phyloP scores from a whole-genome alignment of 2,888 invertebrate species.

The Lissonota sp. region DNA sequence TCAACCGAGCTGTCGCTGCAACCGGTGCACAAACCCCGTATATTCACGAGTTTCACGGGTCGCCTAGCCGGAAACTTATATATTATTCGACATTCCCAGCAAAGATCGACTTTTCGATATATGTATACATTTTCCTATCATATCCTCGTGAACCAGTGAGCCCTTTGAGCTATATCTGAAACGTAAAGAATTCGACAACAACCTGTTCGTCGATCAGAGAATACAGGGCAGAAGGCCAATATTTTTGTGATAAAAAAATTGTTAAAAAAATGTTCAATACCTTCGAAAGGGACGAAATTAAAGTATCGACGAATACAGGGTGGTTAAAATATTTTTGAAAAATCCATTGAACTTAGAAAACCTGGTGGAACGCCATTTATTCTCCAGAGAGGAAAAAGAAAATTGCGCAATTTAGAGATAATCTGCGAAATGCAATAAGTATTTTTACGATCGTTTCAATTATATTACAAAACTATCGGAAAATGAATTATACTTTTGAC shows the following conservation, averaged over 20 bases:
- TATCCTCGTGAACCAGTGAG: conserved; percentile 9
- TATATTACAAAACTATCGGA: conserved; percentile 38
- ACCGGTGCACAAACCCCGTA: conserved; percentile 76
- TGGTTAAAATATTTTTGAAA: too few relatives aligned
- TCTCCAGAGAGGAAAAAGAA: neutral
- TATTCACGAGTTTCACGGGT: conserved; percentile 80
- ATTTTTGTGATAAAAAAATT: too few relatives aligned
- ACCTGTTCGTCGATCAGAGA: conserved; percentile 4
- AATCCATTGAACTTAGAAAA: too few relatives aligned
- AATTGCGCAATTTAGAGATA: neutral
- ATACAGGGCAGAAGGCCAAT: neutral
- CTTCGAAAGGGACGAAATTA: too few relatives aligned
- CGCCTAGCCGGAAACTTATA: conserved; percentile 78
- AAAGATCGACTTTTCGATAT: conserved; percentile 19
- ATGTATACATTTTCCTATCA: conserved; percentile 5
- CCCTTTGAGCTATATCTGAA: neutral
- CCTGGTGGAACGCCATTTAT: too few relatives aligned
- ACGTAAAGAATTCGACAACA: conserved; percentile 23
- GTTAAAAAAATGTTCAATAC: too few relatives aligned
- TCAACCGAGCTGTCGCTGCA: conserved; percentile 81
- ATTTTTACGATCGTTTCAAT: conserved; percentile 46
- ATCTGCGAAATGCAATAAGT: conserved; percentile 2
- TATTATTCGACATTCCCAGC: conserved; percentile 66
- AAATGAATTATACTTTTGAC: conserved; percentile 39
- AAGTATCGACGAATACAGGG: too few relatives aligned